A percentile compares a stretch with the other conserved stretches of the same genome.
These are phyloP conservation scores for Nematostella vectensis DNA, from an alignment of 92 coral and sea anemone genomes.

Conservation along the genomic window DNA sequence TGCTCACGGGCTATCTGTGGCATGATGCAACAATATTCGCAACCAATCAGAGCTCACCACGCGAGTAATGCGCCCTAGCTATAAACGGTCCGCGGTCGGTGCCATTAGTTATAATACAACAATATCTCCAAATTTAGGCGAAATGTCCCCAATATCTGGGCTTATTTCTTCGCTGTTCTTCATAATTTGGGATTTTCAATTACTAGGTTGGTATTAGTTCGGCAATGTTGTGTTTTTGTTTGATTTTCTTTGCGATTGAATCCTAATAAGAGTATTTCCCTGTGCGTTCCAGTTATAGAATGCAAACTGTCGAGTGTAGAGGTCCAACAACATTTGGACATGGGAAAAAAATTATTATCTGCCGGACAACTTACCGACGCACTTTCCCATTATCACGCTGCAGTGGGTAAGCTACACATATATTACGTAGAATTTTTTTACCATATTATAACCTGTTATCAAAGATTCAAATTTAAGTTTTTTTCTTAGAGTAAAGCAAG, in stretches of 20 bases:
- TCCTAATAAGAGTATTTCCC: neutral
- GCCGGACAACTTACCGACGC: constrained; percentile 96
- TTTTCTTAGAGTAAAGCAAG: too few species aligned
- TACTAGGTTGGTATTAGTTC: constrained; percentile 39
- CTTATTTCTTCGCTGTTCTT: constrained; percentile 49
- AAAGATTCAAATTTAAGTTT: too few species aligned
- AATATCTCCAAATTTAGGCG: constrained; percentile 2
- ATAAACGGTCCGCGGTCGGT: constrained; percentile 67
- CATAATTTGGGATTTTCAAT: constrained; percentile 19
- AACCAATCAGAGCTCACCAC: constrained; percentile 97
- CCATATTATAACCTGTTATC: too few species aligned
- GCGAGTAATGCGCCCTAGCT: constrained; percentile 81
- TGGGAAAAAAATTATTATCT: constrained; percentile 75
- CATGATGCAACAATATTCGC: too few species aligned
- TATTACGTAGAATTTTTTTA: too few species aligned
- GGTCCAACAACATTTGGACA: constrained; percentile 77
- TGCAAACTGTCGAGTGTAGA: constrained; percentile 67
- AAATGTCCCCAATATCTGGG: constrained; percentile 63
- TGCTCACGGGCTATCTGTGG: too few species aligned
- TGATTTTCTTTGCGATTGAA: neutral
- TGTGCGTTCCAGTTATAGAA: constrained; percentile 40
- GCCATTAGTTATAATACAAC: constrained; percentile 17
- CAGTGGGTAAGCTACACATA: constrained; percentile 58
- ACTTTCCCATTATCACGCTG: constrained; percentile 88
- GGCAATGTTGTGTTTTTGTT: neutral